Base-by-base conservation (phyloP, 2,888 invertebrate species). In the Hydrotaea cyrtoneurina region DNA sequence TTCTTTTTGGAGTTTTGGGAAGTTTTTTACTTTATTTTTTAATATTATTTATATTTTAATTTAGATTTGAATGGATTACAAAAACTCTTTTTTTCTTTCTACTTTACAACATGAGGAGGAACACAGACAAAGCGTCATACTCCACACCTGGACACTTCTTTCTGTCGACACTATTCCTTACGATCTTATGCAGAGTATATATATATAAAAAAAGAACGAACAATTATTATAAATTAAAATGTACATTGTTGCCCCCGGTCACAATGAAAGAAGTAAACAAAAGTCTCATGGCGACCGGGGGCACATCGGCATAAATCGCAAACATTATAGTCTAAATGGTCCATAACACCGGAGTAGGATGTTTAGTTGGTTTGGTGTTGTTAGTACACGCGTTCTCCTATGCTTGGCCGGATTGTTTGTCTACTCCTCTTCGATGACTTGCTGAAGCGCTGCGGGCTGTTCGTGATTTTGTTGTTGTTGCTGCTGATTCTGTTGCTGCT, bases 371-470 rank as follows among this genome's bases (percentile, higher is more conserved):
- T 39, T 5, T 59, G 31, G 36, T 26, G 69, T 62, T 74, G 21
- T 36, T 8, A 3, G 36, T 15, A 46, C 26, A 50, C 19, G 64
- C 31, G 77, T 78, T 83, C 50, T 21, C 39, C 43, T 23, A 36
- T 77, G 62, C 55, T 17, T 36, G 36, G 11, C 59, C 19, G 55
- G 26, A 15, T 23, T 17, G 53, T 19, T 23, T 17, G 53, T 81
- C 57, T 87, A 87, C 87, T 87, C 87, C 69, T 80, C 87, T 53
- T 86, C 86, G 36, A 84, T 81, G 74, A 86, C 86, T 53, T 87
- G 87, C 55, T 86, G 86, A 57, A 86, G 84, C 31, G 31, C 31
- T 31, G 31, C 31, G 57, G 79, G 84, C 83, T 85, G 86, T 0
- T 87, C 82, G 69, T 83, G 81, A 57, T 87, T 85, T 19, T 86